A percentile compares a stretch with the other conserved stretches of the same genome.
Conservation (phyloP, 2,113 vertebrate species). For the Henicopernis longicauda region DNA sequence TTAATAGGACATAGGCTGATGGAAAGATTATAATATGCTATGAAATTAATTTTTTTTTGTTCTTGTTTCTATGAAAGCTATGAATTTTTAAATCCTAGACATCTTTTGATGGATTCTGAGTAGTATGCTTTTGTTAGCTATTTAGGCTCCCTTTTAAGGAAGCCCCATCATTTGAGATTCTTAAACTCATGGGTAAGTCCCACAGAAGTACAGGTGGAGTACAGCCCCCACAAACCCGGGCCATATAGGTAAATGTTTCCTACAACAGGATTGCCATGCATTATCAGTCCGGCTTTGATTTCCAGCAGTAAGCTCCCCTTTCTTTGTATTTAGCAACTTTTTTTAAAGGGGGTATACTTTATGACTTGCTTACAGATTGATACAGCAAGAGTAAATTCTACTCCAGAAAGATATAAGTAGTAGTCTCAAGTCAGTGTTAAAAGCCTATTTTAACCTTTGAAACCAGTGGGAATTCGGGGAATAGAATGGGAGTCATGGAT, state of each 20-base stretch:
- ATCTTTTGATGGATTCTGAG: not conserved
- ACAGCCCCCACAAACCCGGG: not conserved
- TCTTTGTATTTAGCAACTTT: not conserved
- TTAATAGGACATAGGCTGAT: not conserved
- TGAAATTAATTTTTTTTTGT: not conserved
- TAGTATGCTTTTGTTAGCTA: not conserved
- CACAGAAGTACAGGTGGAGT: not conserved
- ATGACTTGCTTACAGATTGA: not conserved
- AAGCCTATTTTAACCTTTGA: not conserved
- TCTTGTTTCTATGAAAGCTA: not conserved
- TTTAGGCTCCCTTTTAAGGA: not conserved
- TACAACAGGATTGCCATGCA: not conserved
- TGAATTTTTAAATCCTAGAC: not conserved
- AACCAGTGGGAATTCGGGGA: not conserved
- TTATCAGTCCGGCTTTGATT: not conserved
- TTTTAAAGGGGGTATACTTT: not conserved
- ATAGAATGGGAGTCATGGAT: not conserved
- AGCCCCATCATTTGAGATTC: not conserved
- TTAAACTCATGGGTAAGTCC: not conserved
- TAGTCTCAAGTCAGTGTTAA: not conserved
- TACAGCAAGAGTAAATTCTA: not conserved
- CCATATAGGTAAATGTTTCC: not conserved
- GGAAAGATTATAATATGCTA: not conserved
- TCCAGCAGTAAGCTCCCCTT: not conserved
- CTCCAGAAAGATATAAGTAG: not conserved